Evolutionary conservation across 1,140 invertebrate species (phyloP).

Genomic region (Drosophila pseudoananassae): DNA sequence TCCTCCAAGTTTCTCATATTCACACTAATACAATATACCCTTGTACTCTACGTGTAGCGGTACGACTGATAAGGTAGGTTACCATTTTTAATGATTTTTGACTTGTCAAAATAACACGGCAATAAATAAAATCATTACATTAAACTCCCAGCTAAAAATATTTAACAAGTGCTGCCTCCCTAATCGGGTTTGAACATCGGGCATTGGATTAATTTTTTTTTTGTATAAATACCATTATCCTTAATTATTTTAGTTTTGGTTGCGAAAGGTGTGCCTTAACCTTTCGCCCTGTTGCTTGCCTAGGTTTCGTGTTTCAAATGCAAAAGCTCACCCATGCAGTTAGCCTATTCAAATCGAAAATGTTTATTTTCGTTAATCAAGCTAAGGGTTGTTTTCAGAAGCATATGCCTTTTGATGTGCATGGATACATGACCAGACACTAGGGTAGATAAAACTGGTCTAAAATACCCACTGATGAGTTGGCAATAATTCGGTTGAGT

Average conservation of each 20-base stretch:
- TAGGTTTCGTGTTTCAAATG: slow-evolving; percentile 55
- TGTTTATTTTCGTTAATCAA: slow-evolving; percentile 33
- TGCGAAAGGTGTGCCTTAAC: slow-evolving; percentile 36
- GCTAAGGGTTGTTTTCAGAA: slow-evolving; percentile 51
- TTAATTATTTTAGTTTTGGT: slow-evolving; percentile 69
- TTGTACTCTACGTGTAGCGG: too few relatives aligned
- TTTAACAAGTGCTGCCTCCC: too few relatives aligned
- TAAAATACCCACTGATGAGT: slow-evolving; percentile 80
- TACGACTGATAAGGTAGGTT: too few relatives aligned
- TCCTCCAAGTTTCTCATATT: too few relatives aligned
- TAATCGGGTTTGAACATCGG: too few relatives aligned
- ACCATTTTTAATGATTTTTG: too few relatives aligned
- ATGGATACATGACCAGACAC: slow-evolving; percentile 32
- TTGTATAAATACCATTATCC: slow-evolving; percentile 49
- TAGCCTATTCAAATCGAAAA: slow-evolving; percentile 62
- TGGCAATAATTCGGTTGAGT: slow-evolving; percentile 81
- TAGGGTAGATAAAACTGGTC: slow-evolving; percentile 60
- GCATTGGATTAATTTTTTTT: background rate
- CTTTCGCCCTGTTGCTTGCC: slow-evolving; percentile 20
- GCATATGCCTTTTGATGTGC: slow-evolving; percentile 69
- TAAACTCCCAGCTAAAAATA: too few relatives aligned
- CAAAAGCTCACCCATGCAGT: slow-evolving; percentile 20
- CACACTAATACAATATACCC: too few relatives aligned
- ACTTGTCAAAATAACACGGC: too few relatives aligned
- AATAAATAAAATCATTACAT: too few relatives aligned